Conservation (phyloP, 2,113 vertebrate species). For the Malurus cyaneus region DNA sequence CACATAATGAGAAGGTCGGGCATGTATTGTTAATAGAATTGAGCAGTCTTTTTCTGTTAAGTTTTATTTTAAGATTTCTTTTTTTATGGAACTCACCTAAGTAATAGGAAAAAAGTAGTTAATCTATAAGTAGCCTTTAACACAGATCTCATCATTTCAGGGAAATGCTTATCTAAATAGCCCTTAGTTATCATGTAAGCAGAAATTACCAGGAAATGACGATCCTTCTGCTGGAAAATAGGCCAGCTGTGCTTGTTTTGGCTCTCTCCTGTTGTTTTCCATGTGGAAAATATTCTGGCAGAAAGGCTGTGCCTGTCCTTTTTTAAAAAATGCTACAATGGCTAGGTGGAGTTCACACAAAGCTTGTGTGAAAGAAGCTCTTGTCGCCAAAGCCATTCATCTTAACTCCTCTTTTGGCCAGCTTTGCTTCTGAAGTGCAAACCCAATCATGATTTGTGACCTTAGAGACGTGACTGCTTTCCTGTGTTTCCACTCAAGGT, state of each 20-base stretch:
- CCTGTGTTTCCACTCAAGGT: conserved; percentile 75
- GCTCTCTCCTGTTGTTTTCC: conserved; percentile 60
- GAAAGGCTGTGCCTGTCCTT: conserved; percentile 43
- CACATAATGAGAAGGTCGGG: background rate
- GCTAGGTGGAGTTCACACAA: conserved; percentile 2
- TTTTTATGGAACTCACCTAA: conserved; percentile 38
- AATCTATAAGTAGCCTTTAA: background rate
- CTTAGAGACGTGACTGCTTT: conserved; percentile 4
- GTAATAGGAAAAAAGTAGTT: conserved; percentile 14
- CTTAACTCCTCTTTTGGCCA: conserved; percentile 8
- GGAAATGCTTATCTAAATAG: conserved; percentile 74
- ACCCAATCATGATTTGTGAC: background rate
- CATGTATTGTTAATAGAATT: background rate
- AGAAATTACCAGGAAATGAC: conserved; percentile 75
- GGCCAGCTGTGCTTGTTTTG: conserved; percentile 80
- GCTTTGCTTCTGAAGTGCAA: background rate
- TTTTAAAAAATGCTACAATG: conserved; percentile 49
- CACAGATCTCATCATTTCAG: conserved; percentile 46
- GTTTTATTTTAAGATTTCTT: conserved; percentile 5
- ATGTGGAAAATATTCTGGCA: conserved; percentile 69
- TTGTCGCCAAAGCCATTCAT: conserved; percentile 8
- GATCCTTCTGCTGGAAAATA: conserved; percentile 59
- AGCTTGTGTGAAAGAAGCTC: background rate
- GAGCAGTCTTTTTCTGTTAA: conserved; percentile 7
- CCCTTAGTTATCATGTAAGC: conserved; percentile 68